Percentiles rank a stretch among this genome's conserved stretches.
Evolutionary conservation across 2,797 vertebrate species (phyloP).

Genomic region (Echiichthys vipera): DNA sequence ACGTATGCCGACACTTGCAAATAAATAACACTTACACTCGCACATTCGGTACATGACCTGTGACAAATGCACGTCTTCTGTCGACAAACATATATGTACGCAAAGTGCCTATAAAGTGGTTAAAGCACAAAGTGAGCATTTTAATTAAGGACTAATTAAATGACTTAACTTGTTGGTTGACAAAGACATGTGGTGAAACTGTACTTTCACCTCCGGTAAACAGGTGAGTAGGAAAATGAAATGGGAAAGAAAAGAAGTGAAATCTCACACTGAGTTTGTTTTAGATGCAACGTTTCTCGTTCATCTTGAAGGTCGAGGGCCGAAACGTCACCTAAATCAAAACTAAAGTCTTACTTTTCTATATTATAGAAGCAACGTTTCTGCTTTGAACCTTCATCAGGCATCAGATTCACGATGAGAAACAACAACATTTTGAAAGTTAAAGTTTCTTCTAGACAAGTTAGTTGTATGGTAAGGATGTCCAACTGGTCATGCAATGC

Average conservation of each 20-base stretch:
- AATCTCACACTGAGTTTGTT: background rate
- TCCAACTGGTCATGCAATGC: too few species aligned
- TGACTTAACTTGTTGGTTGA: background rate
- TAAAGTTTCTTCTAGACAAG: too few species aligned
- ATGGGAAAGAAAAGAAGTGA: background rate
- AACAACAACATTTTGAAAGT: too few species aligned
- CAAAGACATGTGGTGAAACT: background rate
- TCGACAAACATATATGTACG: background rate
- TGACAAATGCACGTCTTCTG: background rate
- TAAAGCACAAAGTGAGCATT: background rate
- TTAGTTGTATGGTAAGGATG: too few species aligned
- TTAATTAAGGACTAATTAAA: background rate
- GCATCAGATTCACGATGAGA: background rate
- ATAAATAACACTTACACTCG: background rate
- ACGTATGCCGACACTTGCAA: conserved; percentile 7
- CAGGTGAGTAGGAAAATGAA: background rate
- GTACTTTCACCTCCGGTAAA: background rate
- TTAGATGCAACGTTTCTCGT: too few species aligned
- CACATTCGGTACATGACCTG: background rate
- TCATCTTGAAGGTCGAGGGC: too few species aligned
- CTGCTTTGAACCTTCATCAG: background rate
- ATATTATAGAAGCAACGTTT: too few species aligned
- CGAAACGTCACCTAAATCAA: too few species aligned
- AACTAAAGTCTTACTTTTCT: too few species aligned
- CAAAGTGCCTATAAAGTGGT: background rate